Conservation (phyloP, 37 sponge, comb jelly and placozoan genomes). For the Agelas oroides region DNA sequence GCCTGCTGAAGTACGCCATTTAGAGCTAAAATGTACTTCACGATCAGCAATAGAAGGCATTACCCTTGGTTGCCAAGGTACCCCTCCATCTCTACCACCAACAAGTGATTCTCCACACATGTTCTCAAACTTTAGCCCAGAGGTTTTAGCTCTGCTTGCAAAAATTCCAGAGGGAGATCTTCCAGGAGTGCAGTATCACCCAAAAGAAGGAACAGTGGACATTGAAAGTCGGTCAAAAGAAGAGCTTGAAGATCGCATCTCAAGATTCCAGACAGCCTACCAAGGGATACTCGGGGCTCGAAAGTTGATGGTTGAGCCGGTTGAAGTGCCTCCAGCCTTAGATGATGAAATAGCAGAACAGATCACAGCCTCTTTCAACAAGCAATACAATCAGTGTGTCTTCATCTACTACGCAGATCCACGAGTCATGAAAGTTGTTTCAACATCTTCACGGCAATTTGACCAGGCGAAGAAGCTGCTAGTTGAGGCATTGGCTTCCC, state of each 20-base stretch:
- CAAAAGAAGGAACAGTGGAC: background rate
- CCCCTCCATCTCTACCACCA: too few relatives aligned
- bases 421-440: slow-evolving; percentile 14
- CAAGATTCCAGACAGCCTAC: slow-evolving; percentile 17
- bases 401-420: background rate
- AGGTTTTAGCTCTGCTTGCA: background rate
- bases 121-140: slow-evolving; percentile 1
- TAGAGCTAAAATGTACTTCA: too few relatives aligned
- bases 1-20: too few relatives aligned
- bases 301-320: background rate
- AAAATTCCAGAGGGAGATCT: slow-evolving; percentile 18
- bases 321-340: background rate
- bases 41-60: too few relatives aligned
- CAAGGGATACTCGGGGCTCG: background rate
- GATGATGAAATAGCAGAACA: background rate
- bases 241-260: background rate
- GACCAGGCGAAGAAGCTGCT: slow-evolving; percentile 50
- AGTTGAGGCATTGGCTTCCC: background rate
- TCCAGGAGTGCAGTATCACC: slow-evolving; percentile 5
- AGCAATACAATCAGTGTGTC: slow-evolving; percentile 14
- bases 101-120: too few relatives aligned
- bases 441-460: slow-evolving; percentile 48
- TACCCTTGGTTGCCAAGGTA: too few relatives aligned
- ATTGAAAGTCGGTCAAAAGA: background rate
- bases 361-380: background rate